Evolutionary conservation across 2,888 invertebrate species (phyloP), one percentile per base, ranked within the genome.

Genomic region (Hydraecia micacea): DNA sequence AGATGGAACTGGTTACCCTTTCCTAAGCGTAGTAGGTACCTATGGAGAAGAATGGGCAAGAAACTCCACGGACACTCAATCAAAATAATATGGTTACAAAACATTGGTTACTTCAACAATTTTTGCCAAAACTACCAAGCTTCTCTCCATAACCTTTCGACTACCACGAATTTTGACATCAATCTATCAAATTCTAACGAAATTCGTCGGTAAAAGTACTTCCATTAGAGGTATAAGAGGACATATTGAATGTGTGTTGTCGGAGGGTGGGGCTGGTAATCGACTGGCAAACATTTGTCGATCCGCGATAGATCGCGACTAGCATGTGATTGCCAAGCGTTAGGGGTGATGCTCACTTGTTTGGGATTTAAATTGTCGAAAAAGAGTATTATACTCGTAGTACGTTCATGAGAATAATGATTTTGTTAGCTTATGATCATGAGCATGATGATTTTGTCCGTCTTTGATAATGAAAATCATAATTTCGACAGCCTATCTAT

Each of bases 221-320:
- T 81, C 89, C 89, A 91, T 90, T 90, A 90, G 83, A 84, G 75
- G 83, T 86, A 90, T 86, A 76, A 85, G 77, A 80, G 86, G 73
- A 81, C 72, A 83, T 77, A 87, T 81, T 81, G 78, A 77, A 79
- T 75, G 73, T 85, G 80, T 91, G 89, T 91, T 86, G 87, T 77
- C 81, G 39, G 13, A 85, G 66, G 90, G 90, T 70, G 89, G 87
- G 88, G 87, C 81, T 79, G 77, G 87, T 91, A 91, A 91, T 89
- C 90, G 91, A 86, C 82, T 79, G 68, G 85, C 81, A 91, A 91
- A 91, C 87, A 89, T 91, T 91, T 88, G 86, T 75, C 75, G 78
- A 85, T 83, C 82, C 68, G 18, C 80, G 78, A 84, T 87, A 84
- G 83, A 75, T 83, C 63, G 79, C 76, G 42, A 55, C 70, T 67